Evolutionary conservation across 2,113 vertebrate genomes (phyloP).

Genomic region (Zosterops japonicus): DNA sequence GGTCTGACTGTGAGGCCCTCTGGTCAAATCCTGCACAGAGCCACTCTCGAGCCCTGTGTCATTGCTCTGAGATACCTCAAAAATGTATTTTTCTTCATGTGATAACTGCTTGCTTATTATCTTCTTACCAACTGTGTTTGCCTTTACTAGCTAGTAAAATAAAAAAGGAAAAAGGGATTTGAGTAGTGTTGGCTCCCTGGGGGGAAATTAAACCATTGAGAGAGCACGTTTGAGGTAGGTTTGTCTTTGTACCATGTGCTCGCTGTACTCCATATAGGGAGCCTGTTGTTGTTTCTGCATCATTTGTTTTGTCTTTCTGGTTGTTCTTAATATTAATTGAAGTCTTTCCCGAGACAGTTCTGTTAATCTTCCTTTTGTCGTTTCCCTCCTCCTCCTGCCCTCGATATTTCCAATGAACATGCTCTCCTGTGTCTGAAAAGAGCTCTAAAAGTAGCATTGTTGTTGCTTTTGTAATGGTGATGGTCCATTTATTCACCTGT

Average conservation of each 20-base stretch:
- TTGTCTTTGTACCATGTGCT: neutral
- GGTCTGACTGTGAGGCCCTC: neutral
- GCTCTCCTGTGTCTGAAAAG: neutral
- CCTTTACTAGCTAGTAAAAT: constrained; percentile 38
- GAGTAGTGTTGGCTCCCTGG: neutral
- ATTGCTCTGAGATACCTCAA: neutral
- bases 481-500: neutral
- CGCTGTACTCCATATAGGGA: neutral
- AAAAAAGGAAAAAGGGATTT: constrained; percentile 2
- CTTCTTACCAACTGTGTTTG: constrained; percentile 28
- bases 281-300: constrained; percentile 21
- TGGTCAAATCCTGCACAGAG: neutral
- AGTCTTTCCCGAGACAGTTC: constrained; percentile 41
- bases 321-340: constrained; percentile 59
- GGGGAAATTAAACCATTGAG: constrained; percentile 34
- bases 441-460: neutral
- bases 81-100: constrained; percentile 1
- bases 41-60: neutral
- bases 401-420: neutral
- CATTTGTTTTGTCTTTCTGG: constrained; percentile 41
- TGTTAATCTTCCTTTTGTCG: constrained; percentile 32
- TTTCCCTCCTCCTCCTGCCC: neutral
- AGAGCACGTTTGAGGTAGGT: neutral
- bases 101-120: constrained; percentile 32
- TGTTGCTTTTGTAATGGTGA: neutral